Percentiles rank a stretch among this genome's conserved stretches.
phyloP scores from a whole-genome alignment of 2,113 vertebrate species.

The Lepus europaeus region DNA sequence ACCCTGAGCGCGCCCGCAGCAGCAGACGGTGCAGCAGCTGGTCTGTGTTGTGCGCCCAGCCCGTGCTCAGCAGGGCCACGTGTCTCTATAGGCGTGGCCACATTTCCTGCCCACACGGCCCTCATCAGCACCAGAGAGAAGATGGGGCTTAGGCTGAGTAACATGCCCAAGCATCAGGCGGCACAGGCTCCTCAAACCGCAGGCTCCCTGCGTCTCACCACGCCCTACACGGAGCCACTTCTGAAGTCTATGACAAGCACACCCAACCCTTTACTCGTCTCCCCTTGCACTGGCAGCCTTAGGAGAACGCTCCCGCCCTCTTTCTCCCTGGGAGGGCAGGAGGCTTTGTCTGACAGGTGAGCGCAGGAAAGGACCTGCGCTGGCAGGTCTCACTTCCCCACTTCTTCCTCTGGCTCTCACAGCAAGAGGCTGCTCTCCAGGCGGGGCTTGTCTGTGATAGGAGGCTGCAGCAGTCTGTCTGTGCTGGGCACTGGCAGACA shows the following conservation, averaged over 20 bases:
- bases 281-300: accelerated
- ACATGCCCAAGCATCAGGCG: neutral
- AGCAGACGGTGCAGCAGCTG: neutral
- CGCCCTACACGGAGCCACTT: accelerated
- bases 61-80: accelerated
- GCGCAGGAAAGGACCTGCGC: neutral
- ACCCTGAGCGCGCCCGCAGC: accelerated
- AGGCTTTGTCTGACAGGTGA: neutral
- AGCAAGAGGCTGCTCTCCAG: no score
- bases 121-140: neutral
- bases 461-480: neutral
- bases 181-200: no score
- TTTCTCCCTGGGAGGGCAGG: neutral
- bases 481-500: no score
- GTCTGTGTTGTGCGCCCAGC: neutral
- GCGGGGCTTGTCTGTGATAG: accelerated
- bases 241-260: neutral
- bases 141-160: neutral
- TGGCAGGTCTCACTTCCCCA: no score
- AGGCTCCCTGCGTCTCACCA: neutral
- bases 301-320: neutral
- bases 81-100: accelerated
- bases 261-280: neutral
- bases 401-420: no score
- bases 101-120: accelerated